Evolutionary conservation across 2,888 invertebrate genomes (phyloP), one percentile per base, ranked within the genome.

Genomic region (Cloeon dipterum): DNA sequence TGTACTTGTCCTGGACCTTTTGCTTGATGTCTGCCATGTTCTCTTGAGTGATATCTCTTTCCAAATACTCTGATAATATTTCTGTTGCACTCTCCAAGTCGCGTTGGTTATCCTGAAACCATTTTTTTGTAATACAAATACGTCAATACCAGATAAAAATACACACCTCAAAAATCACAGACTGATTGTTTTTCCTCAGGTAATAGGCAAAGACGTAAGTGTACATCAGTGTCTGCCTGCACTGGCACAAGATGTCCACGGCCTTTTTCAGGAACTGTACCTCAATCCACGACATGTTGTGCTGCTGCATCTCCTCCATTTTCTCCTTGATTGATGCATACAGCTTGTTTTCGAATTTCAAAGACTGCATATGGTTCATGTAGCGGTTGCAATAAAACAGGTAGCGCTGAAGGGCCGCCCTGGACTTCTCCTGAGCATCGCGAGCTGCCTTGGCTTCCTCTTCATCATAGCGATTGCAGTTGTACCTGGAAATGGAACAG

Each of bases 231-330:
- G 94, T 94, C 60, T 94, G 91, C 46, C 96, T 72, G 64, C 94
- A 96, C 58, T 83, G 83, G 62, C 91, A 93, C 42, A 94, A 66
- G 56, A 88, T 91, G 62, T 91, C 91, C 52, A 93, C 91, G 39
- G 96, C 96, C 58, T 91, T 86, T 61, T 86, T 86, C 50, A 98
- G 66, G 62, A 96, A 98, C 68, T 98, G 96, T 47, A 77, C 79
- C 71, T 98, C 96, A 51, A 96, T 96, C 96, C 96, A 98, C 46
- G 91, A 91, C 93, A 96, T 94, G 56, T 89, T 91, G 57, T 91
- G 89, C 54, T 91, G 89, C 56, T 98, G 96, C 94, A 98, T 94
- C 61, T 93, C 93, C 57, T 94, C 93, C 94, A 98, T 96, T 66
- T 96, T 96, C 55, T 81, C 79, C 59, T 91, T 88, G 40, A 94